Base-by-base conservation (phyloP, 2,888 invertebrate species). In the Hyposoter didymator region DNA sequence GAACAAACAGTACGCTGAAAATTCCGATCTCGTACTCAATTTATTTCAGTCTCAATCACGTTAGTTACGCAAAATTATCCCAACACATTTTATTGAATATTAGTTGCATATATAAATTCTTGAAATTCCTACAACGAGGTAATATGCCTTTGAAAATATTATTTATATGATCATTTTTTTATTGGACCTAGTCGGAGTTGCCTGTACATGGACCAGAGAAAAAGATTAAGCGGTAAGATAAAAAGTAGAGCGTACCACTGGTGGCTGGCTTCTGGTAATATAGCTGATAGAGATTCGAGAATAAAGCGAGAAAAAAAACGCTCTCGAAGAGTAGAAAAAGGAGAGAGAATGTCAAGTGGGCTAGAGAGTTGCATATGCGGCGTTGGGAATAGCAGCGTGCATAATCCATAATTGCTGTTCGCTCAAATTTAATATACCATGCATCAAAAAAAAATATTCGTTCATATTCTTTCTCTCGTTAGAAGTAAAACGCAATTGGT, bases 231-330 rank as follows among this genome's bases (percentile, higher is more conserved):
- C 74, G 28, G 59, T 62, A 52, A 49, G 64, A 76, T 64, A 76
- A 49, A 76, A 66, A 66, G 35, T 39, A 14, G 47, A 66, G 49
- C 64, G 64, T 70, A 70, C 75, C 55, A 67, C 72, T 14, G 64
- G 66, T 64, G 84, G 78, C 74, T 69, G 49, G 75, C 70, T 76
- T 64, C 75, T 70, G 76, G 66, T 81, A 84, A 84, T 81, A 84
- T 76, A 55, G 84, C 70, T 52, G 74, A 75, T 79, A 45, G 79
- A 80, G 76, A 84, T 80, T 80, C 52, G 80, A 84, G 80, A 76
- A 64, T 32, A 76, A 55, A 70, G 52, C 43, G 39, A 70, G 69
- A 39, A 55, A 55, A 22, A 73, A n/a, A 1, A 12, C 52, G 22
- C 12, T 8, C 43, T 22, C 0, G 67, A 8, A 67, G 19, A 43